Evolutionary conservation across 2,113 vertebrate genomes (phyloP), one percentile per base, ranked within the genome.

Genomic region (Hyperopisus bebe): DNA sequence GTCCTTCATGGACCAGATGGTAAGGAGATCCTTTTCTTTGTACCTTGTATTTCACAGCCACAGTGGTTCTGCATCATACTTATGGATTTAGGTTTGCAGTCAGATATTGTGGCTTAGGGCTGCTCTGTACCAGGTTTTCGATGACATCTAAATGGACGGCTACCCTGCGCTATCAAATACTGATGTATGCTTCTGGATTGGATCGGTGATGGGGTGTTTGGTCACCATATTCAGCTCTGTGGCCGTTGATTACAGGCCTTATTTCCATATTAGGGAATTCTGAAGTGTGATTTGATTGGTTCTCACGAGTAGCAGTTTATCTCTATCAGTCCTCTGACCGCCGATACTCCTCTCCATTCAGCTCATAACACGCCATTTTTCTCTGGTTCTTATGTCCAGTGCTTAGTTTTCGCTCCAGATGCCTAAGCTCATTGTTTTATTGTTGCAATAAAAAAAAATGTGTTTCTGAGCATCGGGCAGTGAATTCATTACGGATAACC

Each of bases 1-100:
- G 13, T 97, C 96, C 66, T 99, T 98, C 91, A 99, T 99, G 98
- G 97, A 99, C 90, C 97, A 99, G 91, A 97, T 99, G 98, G 98
- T 99, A 96, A 97, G 92, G 91, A 90, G 42, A 39, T 8, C 17
- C 19, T 46, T 47, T 88, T 66, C 24, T 87, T 35, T 5, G 35
- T 19, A 10, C 27, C 53, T 42, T 58, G 5, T 44, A 3, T 87
- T 42, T 58, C 15, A 3, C 51, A 55, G 62, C 47, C 50, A 15
- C 3, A 21, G 10, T 15, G 13, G 83, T n/a, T 50, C 24, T 47
- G 24, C 39, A 4, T 13, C 5, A 46, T 44, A 13, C n/a, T 86
- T 53, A 19, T 46, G 47, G 46, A 35, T 53, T 11, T 35, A 31
- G 48, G 15, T 27, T 55, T 87, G 7, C 11, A 55, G 4, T 50